Conservation (phyloP, 2,113 vertebrate species). For the Vireo altiloquus region DNA sequence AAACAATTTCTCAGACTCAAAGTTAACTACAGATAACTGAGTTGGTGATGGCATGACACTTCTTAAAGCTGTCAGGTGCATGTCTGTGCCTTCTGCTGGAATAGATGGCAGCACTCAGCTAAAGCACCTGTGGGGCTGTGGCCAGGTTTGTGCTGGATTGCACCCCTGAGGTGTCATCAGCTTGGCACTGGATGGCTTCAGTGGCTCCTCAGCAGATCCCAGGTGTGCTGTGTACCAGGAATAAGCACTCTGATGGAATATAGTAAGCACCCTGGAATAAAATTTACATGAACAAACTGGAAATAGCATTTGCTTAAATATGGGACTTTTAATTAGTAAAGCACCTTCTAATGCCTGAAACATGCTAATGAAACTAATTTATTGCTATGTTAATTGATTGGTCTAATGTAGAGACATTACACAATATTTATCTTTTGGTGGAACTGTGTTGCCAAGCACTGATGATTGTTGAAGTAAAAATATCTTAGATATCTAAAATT, state of each 20-base stretch:
- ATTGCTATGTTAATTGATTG: constrained; percentile 30
- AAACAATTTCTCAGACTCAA: background rate
- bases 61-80: background rate
- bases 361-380: constrained; percentile 45
- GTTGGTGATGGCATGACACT: background rate
- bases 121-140: background rate
- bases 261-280: background rate
- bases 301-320: constrained; percentile 18
- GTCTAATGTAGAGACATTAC: background rate
- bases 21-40: background rate
- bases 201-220: background rate
- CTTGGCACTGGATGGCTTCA: background rate
- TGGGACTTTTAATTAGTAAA: constrained; percentile 38
- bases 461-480: constrained; percentile 26
- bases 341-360: constrained; percentile 25
- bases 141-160: background rate
- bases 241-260: background rate
- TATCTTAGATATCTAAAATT: background rate
- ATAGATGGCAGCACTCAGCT: background rate
- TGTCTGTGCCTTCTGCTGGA: background rate
- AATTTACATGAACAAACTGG: background rate
- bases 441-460: constrained; percentile 35
- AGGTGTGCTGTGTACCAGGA: background rate
- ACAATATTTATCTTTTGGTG: constrained; percentile 29
- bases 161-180: background rate